Conservation (phyloP, 2,113 vertebrate genomes). For the Protomyctophum bolini region DNA sequence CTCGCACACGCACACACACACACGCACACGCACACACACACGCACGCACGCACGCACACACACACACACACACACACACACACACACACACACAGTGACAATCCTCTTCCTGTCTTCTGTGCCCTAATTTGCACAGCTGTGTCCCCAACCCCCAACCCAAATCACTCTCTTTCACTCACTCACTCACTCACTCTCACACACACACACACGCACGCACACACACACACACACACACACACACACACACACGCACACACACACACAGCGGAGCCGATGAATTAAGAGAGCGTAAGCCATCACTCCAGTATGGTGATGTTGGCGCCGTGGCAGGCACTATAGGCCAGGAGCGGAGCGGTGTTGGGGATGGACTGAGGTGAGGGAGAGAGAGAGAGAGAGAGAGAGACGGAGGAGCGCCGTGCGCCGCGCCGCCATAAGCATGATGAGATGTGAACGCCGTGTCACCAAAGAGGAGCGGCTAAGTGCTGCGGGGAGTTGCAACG, state of each 20-base stretch:
- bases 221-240: conserved; percentile 9
- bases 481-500: conserved; percentile 51
- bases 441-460: conserved; percentile 52
- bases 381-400: no score
- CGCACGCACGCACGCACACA: conserved; percentile 66
- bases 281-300: conserved; percentile 26
- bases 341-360: conserved; percentile 1
- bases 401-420: no score
- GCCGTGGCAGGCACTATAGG: conserved; percentile 46
- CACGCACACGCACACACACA: conserved; percentile 41
- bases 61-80: conserved; percentile 35
- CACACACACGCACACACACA: conserved; percentile 17
- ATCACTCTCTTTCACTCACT: conserved; percentile 13
- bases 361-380: conserved; percentile 45
- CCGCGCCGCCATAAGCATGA: conserved; percentile 35
- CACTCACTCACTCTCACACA: not conserved
- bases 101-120: conserved; percentile 70
- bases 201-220: conserved; percentile 17
- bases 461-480: conserved; percentile 41
- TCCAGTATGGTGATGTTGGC: conserved; percentile 36
- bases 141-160: conserved; percentile 14
- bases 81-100: conserved; percentile 43
- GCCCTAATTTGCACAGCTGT: conserved; percentile 87
- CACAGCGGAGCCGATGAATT: conserved; percentile 7
- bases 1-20: conserved; percentile 26